Conservation (phyloP, 2,113 vertebrate species). For the Dicentrarchus labrax region DNA sequence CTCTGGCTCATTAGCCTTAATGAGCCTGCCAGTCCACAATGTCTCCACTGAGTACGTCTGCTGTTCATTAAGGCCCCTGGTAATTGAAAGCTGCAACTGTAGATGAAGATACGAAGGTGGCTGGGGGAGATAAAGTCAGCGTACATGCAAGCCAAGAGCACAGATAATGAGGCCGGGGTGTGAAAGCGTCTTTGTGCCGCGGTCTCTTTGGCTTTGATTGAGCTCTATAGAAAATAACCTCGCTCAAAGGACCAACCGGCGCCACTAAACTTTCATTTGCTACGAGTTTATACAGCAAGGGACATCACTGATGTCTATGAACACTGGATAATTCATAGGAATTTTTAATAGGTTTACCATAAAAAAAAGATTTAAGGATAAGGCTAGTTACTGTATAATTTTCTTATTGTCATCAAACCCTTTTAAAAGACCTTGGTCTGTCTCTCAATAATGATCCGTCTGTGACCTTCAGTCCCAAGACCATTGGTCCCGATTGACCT, state of each 20-base stretch:
- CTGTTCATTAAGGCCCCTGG: constrained; percentile 36
- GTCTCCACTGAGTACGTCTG: constrained; percentile 5
- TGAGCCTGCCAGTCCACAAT: constrained; percentile 27
- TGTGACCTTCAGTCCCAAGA: too few relatives aligned
- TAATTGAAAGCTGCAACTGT: constrained; percentile 38
- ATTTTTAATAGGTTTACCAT: too few relatives aligned
- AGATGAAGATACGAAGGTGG: constrained; percentile 42
- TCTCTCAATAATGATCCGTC: too few relatives aligned
- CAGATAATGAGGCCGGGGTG: constrained; percentile 46
- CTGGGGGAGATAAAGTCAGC: constrained; percentile 29
- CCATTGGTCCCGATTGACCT: too few relatives aligned
- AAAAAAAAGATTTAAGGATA: too few relatives aligned
- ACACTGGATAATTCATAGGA: too few relatives aligned
- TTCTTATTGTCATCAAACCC: too few relatives aligned
- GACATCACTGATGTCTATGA: neutral
- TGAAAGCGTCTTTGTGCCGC: neutral
- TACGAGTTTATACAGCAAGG: neutral
- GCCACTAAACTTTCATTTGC: neutral
- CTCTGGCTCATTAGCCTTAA: constrained; percentile 56
- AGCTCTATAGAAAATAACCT: constrained; percentile 8
- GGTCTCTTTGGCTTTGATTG: constrained; percentile 31
- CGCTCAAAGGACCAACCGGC: neutral
- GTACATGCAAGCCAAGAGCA: neutral
- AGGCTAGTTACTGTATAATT: too few relatives aligned
- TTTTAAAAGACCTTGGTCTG: too few relatives aligned